A percentile compares a stretch with the other conserved stretches of the same genome.
Conservation (phyloP, 1,140 invertebrate genomes). For the Brachionus angularis region DNA sequence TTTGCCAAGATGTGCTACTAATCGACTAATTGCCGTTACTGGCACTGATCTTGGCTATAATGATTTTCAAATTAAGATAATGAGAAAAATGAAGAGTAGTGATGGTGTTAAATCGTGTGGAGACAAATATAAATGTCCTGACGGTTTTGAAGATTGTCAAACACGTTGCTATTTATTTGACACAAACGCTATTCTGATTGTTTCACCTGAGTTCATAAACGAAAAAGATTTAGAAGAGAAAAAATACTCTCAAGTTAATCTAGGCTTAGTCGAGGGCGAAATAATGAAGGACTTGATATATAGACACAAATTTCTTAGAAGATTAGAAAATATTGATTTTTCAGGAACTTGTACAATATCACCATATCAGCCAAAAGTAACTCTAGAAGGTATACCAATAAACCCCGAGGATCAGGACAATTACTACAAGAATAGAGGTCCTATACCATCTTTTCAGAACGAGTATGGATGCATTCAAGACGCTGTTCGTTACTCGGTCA, state of each 20-base stretch:
- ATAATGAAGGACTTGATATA: slow-evolving; percentile 60
- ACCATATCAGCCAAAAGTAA: slow-evolving; percentile 56
- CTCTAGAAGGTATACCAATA: slow-evolving; percentile 56
- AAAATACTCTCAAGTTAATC: slow-evolving; percentile 55
- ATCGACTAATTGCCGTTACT: slow-evolving; percentile 58
- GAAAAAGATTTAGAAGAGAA: slow-evolving; percentile 56
- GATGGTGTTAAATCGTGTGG: slow-evolving; percentile 56
- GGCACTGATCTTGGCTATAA: slow-evolving; percentile 59
- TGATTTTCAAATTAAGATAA: slow-evolving; percentile 58
- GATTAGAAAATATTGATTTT: slow-evolving; percentile 57
- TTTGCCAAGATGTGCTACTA: slow-evolving; percentile 57
- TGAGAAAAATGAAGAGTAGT: slow-evolving; percentile 57
- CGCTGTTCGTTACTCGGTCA: slow-evolving; percentile 54
- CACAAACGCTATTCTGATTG: slow-evolving; percentile 55
- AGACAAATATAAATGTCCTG: slow-evolving; percentile 54
- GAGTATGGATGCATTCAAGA: slow-evolving; percentile 60
- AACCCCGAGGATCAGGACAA: slow-evolving; percentile 59
- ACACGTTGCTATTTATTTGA: slow-evolving; percentile 60
- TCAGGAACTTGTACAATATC: slow-evolving; percentile 58
- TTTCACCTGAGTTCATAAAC: slow-evolving; percentile 57
- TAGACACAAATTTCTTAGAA: slow-evolving; percentile 55
- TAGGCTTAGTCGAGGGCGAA: slow-evolving; percentile 58
- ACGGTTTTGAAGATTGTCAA: slow-evolving; percentile 53
- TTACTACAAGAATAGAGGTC: slow-evolving; percentile 57
- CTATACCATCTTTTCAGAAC: slow-evolving; percentile 58